phyloP scores from a whole-genome alignment of 2,888 invertebrate species.

The Hirtodrosophila duncani region DNA sequence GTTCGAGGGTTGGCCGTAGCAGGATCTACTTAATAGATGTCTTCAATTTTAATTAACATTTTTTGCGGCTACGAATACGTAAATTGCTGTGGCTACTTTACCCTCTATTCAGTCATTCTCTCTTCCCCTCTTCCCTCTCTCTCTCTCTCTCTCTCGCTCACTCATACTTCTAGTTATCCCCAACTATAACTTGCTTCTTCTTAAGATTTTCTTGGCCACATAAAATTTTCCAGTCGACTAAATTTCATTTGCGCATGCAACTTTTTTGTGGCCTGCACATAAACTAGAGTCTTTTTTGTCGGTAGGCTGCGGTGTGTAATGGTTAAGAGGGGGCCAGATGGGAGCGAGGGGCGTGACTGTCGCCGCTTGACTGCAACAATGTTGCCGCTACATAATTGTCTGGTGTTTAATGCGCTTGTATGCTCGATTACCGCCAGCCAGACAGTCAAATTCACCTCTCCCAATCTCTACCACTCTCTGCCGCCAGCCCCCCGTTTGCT shows the following conservation, averaged over 20 bases:
- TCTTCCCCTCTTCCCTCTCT: not conserved
- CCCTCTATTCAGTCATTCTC: not conserved
- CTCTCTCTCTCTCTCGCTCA: not conserved
- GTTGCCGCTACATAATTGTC: slow-evolving; percentile 50
- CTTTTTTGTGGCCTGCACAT: no score
- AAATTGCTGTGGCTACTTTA: slow-evolving; percentile 3
- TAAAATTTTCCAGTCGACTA: slow-evolving; percentile 54
- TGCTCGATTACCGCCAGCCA: slow-evolving; percentile 42
- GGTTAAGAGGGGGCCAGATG: slow-evolving; percentile 6
- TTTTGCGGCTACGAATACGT: slow-evolving; percentile 4
- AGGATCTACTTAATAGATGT: slow-evolving; percentile 9
- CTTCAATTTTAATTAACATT: slow-evolving; percentile 62
- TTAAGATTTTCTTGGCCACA: slow-evolving; percentile 15
- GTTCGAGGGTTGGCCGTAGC: not conserved
- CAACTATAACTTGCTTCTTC: slow-evolving; percentile 5
- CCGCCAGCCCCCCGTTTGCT: not conserved
- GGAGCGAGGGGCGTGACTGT: slow-evolving; percentile 16
- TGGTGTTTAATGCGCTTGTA: slow-evolving; percentile 48
- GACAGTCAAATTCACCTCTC: slow-evolving; percentile 2
- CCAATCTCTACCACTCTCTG: not conserved
- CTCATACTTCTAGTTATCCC: no score
- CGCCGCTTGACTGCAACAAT: slow-evolving; percentile 48
- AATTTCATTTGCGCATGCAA: slow-evolving; percentile 57
- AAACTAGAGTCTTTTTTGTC: slow-evolving; percentile 3
- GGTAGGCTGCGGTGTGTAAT: not conserved